Evolutionary conservation across 2,888 invertebrate species (phyloP), one percentile per base, ranked within the genome.

Genomic region (Azorinus chamasolen): DNA sequence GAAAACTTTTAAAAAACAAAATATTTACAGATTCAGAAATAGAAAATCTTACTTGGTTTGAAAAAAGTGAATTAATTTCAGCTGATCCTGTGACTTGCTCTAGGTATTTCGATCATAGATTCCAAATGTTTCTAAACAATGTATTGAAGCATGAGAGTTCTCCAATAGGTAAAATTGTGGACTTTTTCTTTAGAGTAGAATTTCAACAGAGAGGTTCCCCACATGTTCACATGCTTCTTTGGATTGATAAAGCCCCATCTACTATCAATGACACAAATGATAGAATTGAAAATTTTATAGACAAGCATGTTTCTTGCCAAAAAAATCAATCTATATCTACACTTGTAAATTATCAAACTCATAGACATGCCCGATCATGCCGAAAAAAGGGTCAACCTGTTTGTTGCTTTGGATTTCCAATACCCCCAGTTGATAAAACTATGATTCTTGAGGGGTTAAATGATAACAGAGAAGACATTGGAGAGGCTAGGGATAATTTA

Each of bases 191-290:
- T 43, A 39, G 79, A 18, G 70, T 79, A 10, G 83, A 83, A 55
- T 78, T 81, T 61, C 78, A 78, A 48, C 62, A 68, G 16, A 24
- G 78, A 37, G 78, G 78, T 4, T 83, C 70, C 1, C 79, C 80
- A 27, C 81, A 77, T 57, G 75, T 48, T 69, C 83, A 63, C 71
- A 80, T 72, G 48, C 39, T 83, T 0, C 1, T 75, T 8, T 84
- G 80, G 84, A 57, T 81, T 25, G 65, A 65, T 59, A 43, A 77
- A 74, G 77, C 75, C 20, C 69, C 74, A 48, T 0, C 22, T 6
- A 22, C 27, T 39, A 43, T 12, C 1, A 24, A 2, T 10, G 12
- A 43, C 18, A 8, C 37, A 20, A 37, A 41, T 39, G 14, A 18
- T 22, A 48, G 32, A 14, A 41, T 66, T 41, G 46, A 45, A 25